phyloP scores from a whole-genome alignment of 1,140 invertebrate genomes.

The Pseudomyrmex flavicornis region DNA sequence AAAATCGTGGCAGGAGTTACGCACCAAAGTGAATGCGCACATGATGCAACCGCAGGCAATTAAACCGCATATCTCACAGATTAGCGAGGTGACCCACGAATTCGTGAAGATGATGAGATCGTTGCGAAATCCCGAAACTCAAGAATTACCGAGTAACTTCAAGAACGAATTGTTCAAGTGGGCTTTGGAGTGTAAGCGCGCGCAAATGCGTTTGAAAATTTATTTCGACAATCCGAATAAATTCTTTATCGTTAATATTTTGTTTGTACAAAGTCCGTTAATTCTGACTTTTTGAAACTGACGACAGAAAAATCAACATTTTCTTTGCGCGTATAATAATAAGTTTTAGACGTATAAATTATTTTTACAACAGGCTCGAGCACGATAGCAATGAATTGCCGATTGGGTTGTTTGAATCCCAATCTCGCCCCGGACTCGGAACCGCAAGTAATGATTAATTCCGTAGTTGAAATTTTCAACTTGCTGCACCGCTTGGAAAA shows the following conservation, averaged over 20 bases:
- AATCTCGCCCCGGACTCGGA: conserved; percentile 85
- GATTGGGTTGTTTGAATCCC: conserved; percentile 87
- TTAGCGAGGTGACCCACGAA: conserved; percentile 84
- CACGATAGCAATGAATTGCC: conserved; percentile 88
- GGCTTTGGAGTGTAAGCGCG: conserved; percentile 88
- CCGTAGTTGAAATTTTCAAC: conserved; percentile 87
- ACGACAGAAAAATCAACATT: too few species aligned
- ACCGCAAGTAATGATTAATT: conserved; percentile 86
- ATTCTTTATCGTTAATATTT: not conserved
- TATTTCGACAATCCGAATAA: not conserved
- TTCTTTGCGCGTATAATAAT: not conserved
- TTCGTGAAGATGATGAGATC: conserved; percentile 85
- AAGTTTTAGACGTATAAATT: not conserved
- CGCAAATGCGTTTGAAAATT: not conserved
- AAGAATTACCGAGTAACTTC: conserved; percentile 86
- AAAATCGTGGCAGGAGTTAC: conserved; percentile 85
- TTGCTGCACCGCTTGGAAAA: conserved; percentile 87
- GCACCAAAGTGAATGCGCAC: conserved; percentile 85
- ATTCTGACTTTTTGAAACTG: too few species aligned
- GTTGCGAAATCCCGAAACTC: conserved; percentile 84
- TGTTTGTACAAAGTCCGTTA: not conserved
- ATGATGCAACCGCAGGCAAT: conserved; percentile 86
- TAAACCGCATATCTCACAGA: conserved; percentile 83
- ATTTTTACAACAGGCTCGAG: conserved; percentile 41
- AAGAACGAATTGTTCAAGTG: conserved; percentile 88